Conservation (phyloP, 2,888 invertebrate genomes). For the Drosophila formosana region DNA sequence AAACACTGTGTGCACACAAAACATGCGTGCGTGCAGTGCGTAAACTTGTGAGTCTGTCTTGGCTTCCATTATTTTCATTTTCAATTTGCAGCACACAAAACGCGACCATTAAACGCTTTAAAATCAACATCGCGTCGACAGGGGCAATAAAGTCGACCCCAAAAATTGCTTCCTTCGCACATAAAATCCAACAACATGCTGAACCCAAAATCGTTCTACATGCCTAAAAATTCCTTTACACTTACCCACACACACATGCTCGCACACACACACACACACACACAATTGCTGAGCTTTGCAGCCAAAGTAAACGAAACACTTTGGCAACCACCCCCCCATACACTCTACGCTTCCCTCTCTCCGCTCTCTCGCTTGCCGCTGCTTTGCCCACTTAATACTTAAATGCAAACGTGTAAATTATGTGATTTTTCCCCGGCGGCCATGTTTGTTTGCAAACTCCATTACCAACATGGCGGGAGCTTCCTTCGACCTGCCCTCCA, state of each 20-base stretch:
- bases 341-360: neutral
- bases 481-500: conserved; percentile 38
- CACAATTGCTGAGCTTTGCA: conserved; percentile 68
- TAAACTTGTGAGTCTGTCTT: conserved; percentile 16
- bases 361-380: neutral
- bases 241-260: neutral
- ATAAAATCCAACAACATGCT: conserved; percentile 67
- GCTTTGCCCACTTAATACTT: conserved; percentile 76
- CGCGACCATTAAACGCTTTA: conserved; percentile 76
- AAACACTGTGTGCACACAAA: conserved; percentile 65
- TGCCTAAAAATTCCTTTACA: conserved; percentile 59
- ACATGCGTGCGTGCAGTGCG: conserved; percentile 47
- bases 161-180: conserved; percentile 75
- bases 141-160: conserved; percentile 79
- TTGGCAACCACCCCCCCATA: conserved; percentile 40
- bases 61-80: conserved; percentile 49
- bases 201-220: conserved; percentile 58
- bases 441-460: conserved; percentile 80
- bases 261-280: conserved; percentile 16
- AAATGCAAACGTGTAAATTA: conserved; percentile 80
- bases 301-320: conserved; percentile 76
- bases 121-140: conserved; percentile 74
- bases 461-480: conserved; percentile 78
- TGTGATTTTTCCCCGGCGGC: conserved; percentile 81
- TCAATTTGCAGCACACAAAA: conserved; percentile 65